Evolutionary conservation across 2,797 vertebrate species (phyloP).

Genomic region (Enteromius paludinosus): DNA sequence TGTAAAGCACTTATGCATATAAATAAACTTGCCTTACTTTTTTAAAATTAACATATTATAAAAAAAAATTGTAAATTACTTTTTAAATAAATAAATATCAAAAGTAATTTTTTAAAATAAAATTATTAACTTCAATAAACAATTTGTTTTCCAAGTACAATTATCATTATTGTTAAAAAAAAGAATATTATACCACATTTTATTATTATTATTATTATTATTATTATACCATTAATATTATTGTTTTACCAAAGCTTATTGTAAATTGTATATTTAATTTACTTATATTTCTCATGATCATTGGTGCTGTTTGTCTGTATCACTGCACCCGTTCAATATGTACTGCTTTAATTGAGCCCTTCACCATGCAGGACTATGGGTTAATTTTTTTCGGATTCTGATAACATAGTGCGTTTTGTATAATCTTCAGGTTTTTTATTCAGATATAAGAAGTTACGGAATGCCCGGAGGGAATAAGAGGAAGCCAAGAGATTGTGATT

Average conservation of each 20-base stretch:
- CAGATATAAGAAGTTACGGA: neutral
- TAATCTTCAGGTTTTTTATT: neutral
- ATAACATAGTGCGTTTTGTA: neutral
- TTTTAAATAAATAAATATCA: too few relatives aligned
- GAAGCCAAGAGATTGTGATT: conserved; percentile 21
- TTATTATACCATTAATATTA: too few relatives aligned
- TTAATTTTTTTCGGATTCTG: neutral
- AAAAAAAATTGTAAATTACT: too few relatives aligned
- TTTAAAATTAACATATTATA: neutral
- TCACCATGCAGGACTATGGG: neutral
- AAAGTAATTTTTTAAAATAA: too few relatives aligned
- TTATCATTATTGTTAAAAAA: neutral
- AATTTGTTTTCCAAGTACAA: neutral
- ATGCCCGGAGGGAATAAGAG: neutral
- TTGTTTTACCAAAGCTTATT: too few relatives aligned
- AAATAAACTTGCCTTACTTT: too few relatives aligned
- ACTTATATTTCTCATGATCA: neutral
- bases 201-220: too few relatives aligned
- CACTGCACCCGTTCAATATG: neutral
- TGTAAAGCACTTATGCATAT: too few relatives aligned
- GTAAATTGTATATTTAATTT: too few relatives aligned
- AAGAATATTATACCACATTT: neutral
- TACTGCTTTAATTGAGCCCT: neutral
- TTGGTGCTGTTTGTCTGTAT: neutral
- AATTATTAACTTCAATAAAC: neutral